A percentile compares a stretch with the other conserved stretches of the same genome.
Conservation (phyloP, 1,140 invertebrate genomes). For the Calliopsis andreniformis region DNA sequence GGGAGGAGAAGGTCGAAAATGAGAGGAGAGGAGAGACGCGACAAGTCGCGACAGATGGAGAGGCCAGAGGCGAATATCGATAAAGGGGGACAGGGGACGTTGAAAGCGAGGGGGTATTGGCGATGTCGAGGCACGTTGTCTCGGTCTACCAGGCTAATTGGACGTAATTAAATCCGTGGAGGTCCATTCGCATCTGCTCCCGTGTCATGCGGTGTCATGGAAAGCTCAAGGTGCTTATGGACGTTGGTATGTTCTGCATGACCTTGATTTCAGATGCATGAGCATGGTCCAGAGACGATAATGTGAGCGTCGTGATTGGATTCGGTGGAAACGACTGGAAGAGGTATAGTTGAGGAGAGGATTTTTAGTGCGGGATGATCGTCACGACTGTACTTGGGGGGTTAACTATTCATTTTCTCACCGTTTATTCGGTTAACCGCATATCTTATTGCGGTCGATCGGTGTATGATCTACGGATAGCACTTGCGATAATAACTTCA, state of each 20-base stretch:
- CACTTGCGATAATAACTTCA: constrained; percentile 33
- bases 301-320: too few relatives aligned
- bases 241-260: constrained; percentile 47
- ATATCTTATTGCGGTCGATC: not conserved
- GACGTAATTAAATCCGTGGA: constrained; percentile 71
- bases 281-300: too few relatives aligned
- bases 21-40: not conserved
- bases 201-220: constrained; percentile 67
- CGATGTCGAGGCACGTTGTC: constrained; percentile 12
- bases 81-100: constrained; percentile 49
- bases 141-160: constrained; percentile 71
- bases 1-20: not conserved
- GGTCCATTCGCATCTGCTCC: constrained; percentile 61
- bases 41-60: not conserved
- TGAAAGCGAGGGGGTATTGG: not conserved
- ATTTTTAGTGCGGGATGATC: too few relatives aligned
- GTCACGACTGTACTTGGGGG: too few relatives aligned
- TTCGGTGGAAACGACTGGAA: too few relatives aligned
- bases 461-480: constrained; percentile 10
- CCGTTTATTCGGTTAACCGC: constrained; percentile 20
- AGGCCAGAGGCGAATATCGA: not conserved
- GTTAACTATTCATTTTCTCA: not conserved
- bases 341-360: too few relatives aligned
- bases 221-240: constrained; percentile 67
- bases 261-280: constrained; percentile 61